These are phyloP conservation scores for Pantelozetes paolii DNA, from an alignment of 2,888 invertebrate genomes.

Conservation along the genomic window DNA sequence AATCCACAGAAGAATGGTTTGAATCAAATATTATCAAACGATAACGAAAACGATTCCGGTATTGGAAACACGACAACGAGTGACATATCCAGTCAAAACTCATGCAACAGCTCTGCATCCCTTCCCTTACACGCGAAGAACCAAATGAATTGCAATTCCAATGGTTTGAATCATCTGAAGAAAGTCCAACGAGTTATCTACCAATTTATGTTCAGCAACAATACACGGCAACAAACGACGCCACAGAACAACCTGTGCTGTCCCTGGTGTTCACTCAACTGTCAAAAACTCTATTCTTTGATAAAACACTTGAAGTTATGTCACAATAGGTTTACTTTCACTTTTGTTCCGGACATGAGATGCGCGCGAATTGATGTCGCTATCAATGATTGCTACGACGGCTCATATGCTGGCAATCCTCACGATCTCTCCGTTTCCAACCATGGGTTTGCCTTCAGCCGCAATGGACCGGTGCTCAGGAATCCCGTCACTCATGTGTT, in stretches of 20 bases:
- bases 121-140: neutral
- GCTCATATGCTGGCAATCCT: slow-evolving; percentile 88
- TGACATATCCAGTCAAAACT: neutral
- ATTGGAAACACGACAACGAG: slow-evolving; percentile 6
- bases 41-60: slow-evolving; percentile 25
- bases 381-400: slow-evolving; percentile 90
- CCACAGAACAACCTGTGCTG: slow-evolving; percentile 86
- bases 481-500: slow-evolving; percentile 72
- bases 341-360: slow-evolving; percentile 63
- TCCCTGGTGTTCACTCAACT: slow-evolving; percentile 92
- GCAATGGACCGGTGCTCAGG: slow-evolving; percentile 67
- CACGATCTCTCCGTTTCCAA: slow-evolving; percentile 70
- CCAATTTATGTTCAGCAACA: slow-evolving; percentile 92
- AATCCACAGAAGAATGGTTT: neutral
- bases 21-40: neutral
- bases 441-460: slow-evolving; percentile 63
- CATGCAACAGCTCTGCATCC: slow-evolving; percentile 1
- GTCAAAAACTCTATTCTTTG: slow-evolving; percentile 73
- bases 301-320: slow-evolving; percentile 89
- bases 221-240: slow-evolving; percentile 89
- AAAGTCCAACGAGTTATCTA: slow-evolving; percentile 63
- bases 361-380: slow-evolving; percentile 88
- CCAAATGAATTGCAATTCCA: neutral
- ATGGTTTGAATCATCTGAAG: neutral
- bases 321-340: slow-evolving; percentile 88